These are phyloP conservation scores for Drusus annulatus DNA, from an alignment of 1,140 invertebrate genomes.

Conservation along the genomic window DNA sequence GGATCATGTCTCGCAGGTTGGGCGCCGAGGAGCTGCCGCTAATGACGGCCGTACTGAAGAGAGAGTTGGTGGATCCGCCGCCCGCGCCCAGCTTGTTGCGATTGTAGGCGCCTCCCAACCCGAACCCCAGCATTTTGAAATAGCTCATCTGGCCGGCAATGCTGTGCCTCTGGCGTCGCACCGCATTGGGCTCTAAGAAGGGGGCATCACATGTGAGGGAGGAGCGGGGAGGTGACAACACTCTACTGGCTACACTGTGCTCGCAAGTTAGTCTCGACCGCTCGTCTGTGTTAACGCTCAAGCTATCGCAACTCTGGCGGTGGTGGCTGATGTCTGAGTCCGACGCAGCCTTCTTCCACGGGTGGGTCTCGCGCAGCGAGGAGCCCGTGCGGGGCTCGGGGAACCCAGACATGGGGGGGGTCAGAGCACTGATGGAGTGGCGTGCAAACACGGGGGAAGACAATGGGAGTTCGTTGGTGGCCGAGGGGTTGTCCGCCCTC, in stretches of 20 bases:
- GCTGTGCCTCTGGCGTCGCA: conserved; percentile 91
- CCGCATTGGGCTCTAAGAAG: conserved; percentile 72
- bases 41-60: conserved; percentile 95
- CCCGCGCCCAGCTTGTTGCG: conserved; percentile 79
- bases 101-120: conserved; percentile 64
- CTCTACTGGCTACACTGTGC: conserved; percentile 56
- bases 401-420: not conserved
- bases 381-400: no score
- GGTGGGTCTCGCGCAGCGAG: not conserved
- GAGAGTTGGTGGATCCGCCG: conserved; percentile 81
- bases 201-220: conserved; percentile 56
- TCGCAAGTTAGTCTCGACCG: conserved; percentile 48
- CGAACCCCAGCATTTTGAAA: conserved; percentile 88
- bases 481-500: conserved; percentile 60
- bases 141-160: conserved; percentile 94
- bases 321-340: conserved; percentile 46
- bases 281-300: conserved; percentile 36
- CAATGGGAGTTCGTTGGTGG: conserved; percentile 70
- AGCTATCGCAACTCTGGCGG: conserved; percentile 8
- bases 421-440: conserved; percentile 10
- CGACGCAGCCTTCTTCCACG: conserved; percentile 48
- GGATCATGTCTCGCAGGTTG: conserved; percentile 89
- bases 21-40: conserved; percentile 93
- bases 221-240: conserved; percentile 51
- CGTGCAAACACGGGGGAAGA: conserved; percentile 58